phyloP scores from a whole-genome alignment of 2,113 vertebrate species.

The Ia io region DNA sequence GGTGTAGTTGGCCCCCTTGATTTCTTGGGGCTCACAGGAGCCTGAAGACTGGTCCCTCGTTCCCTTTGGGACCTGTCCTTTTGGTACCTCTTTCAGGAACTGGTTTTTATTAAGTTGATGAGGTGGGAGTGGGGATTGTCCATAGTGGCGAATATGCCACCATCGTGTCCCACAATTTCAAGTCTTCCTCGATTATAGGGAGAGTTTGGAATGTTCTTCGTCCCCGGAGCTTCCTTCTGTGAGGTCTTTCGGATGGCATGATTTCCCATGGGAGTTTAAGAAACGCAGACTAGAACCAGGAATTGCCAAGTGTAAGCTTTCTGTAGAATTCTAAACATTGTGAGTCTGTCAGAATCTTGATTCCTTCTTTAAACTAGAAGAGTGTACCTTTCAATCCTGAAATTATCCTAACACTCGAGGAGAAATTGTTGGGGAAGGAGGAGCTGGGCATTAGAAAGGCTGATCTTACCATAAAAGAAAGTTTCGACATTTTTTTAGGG shows the following conservation, averaged over 20 bases:
- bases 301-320: background rate
- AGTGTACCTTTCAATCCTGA: background rate
- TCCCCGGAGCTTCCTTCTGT: background rate
- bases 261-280: constrained; percentile 30
- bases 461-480: background rate
- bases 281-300: background rate
- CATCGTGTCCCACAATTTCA: background rate
- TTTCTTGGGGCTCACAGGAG: background rate
- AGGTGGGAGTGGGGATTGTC: background rate
- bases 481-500: background rate
- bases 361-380: background rate
- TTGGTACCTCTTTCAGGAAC: background rate
- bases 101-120: background rate
- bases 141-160: background rate
- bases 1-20: background rate
- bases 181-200: background rate
- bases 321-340: background rate
- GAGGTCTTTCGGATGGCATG: background rate
- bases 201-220: constrained; percentile 35
- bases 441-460: background rate
- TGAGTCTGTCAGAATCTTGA: background rate
- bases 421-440: background rate
- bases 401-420: background rate
- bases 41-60: background rate
- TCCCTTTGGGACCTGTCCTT: background rate